Percentiles rank a stretch among this genome's conserved stretches.
Evolutionary conservation across 2,888 invertebrate species (phyloP).

Genomic region (Brachycybe producta): DNA sequence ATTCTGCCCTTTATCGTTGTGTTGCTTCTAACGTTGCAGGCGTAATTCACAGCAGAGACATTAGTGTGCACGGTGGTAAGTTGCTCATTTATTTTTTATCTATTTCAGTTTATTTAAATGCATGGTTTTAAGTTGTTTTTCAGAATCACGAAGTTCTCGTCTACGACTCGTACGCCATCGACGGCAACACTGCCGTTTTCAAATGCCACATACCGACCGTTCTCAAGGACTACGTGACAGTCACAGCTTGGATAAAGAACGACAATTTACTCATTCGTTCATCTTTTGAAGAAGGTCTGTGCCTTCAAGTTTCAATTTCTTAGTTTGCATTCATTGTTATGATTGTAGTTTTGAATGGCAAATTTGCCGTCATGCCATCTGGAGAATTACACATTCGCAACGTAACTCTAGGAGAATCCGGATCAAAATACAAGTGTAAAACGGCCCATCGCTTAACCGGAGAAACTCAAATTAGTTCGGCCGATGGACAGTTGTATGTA

Average conservation of each 20-base stretch:
- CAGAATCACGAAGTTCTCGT: conserved; percentile 23
- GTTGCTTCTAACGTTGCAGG: conserved; percentile 7
- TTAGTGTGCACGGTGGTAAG: conserved; percentile 5
- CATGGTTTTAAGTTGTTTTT: too few relatives aligned
- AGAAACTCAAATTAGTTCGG: conserved; percentile 6
- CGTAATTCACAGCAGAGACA: conserved; percentile 8
- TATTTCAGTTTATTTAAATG: too few relatives aligned
- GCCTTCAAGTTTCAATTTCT: too few relatives aligned
- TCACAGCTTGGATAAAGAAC: conserved; percentile 14
- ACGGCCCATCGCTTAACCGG: conserved; percentile 7
- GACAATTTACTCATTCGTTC: conserved; percentile 10
- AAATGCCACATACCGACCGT: conserved; percentile 14
- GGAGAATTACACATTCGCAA: conserved; percentile 13
- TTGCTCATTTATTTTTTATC: too few relatives aligned
- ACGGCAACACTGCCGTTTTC: conserved; percentile 14
- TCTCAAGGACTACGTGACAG: conserved; percentile 1
- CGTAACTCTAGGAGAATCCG: not conserved
- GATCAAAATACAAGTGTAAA: conserved; percentile 14
- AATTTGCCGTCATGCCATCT: not conserved
- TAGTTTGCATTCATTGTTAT: too few relatives aligned
- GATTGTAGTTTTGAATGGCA: too few relatives aligned
- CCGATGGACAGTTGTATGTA: conserved; percentile 7
- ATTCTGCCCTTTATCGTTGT: conserved; percentile 10
- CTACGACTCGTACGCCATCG: conserved; percentile 12
- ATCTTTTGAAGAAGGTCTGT: conserved; percentile 18